These are phyloP conservation scores for Nemopilema nomurai DNA, from an alignment of 30 jellyfish, hydroid and myxozoan species.

Conservation along the genomic window DNA sequence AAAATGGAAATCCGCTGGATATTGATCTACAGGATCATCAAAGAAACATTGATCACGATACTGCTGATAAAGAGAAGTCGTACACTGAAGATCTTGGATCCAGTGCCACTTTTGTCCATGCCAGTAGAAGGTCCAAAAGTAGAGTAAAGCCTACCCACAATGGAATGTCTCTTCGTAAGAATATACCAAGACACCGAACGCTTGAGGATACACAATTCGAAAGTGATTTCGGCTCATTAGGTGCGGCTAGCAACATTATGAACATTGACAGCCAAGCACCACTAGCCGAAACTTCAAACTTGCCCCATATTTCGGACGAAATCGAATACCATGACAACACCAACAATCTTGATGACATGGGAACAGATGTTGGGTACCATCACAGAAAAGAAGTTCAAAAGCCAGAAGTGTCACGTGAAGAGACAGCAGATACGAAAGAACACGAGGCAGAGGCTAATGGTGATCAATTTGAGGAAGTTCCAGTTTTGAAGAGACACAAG, in stretches of 20 bases:
- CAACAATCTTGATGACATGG: slow-evolving; percentile 38
- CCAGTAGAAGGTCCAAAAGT: neutral
- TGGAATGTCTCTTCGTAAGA: neutral
- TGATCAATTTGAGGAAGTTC: neutral
- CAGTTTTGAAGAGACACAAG: neutral
- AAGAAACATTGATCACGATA: neutral
- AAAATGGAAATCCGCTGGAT: neutral
- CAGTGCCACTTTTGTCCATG: neutral
- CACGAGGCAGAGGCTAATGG: neutral
- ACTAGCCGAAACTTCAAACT: slow-evolving; percentile 16
- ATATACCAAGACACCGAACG: neutral
- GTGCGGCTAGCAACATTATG: slow-evolving; percentile 50
- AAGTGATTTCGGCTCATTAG: slow-evolving; percentile 60
- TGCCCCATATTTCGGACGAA: slow-evolving; percentile 14
- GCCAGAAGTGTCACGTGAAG: neutral
- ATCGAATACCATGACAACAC: neutral
- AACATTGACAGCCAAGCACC: slow-evolving; percentile 12
- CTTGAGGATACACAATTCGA: slow-evolving; percentile 4
- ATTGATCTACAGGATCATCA: neutral
- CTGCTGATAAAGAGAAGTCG: neutral
- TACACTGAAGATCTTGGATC: neutral
- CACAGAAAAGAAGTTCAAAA: neutral
- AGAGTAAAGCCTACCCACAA: neutral
- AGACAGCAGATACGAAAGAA: neutral
- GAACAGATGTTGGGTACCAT: slow-evolving; percentile 11